Evolutionary conservation across 2,113 vertebrate species (phyloP).

Genomic region (Equus quagga): DNA sequence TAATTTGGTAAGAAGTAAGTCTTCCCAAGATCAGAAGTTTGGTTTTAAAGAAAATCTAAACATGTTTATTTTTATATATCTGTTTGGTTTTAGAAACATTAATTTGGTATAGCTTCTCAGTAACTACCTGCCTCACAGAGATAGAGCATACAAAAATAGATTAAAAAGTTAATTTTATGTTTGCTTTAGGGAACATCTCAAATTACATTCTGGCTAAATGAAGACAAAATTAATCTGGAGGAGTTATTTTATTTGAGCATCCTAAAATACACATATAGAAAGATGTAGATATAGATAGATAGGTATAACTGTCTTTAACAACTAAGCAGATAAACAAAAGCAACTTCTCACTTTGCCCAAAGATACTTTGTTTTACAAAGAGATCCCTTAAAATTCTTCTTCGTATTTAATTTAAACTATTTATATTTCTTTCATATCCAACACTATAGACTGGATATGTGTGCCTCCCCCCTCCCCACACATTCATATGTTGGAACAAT

Average conservation of each 20-base stretch:
- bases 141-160: neutral
- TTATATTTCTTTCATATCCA: neutral
- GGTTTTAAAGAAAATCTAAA: neutral
- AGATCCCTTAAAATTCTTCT: neutral
- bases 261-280: neutral
- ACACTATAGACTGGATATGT: too few relatives aligned
- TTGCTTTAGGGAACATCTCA: neutral
- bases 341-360: neutral
- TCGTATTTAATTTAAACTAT: neutral
- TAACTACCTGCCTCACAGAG: neutral
- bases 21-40: neutral
- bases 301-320: neutral
- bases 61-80: neutral
- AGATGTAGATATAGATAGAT: neutral
- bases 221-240: neutral
- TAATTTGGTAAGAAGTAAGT: neutral
- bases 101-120: neutral
- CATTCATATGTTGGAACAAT: too few relatives aligned
- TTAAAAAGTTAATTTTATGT: neutral
- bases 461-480: too few relatives aligned
- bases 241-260: neutral
- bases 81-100: neutral
- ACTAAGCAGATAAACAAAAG: neutral
- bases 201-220: neutral
- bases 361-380: neutral